Percentiles rank a stretch among this genome's conserved stretches.
Conservation (phyloP, 2,888 invertebrate species). For the Drosophila hawaiiensis region DNA sequence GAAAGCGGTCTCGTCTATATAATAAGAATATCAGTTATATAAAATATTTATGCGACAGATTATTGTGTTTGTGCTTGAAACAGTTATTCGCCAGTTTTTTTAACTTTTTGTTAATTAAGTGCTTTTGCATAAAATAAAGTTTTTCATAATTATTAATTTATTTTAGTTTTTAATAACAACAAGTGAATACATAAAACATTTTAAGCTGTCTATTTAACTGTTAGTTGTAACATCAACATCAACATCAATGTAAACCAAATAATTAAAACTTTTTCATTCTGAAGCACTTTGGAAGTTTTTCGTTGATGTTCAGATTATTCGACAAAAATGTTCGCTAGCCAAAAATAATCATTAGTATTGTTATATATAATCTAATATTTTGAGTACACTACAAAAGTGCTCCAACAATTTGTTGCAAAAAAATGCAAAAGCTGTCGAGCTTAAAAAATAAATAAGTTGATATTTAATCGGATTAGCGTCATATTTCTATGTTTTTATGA, state of each 20-base stretch:
- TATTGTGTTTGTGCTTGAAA: background rate
- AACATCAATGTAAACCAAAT: slow-evolving; percentile 1
- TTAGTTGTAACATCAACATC: background rate
- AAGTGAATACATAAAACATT: background rate
- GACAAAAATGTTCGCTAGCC: background rate
- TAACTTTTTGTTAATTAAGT: background rate
- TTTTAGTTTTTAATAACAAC: background rate
- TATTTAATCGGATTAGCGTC: background rate
- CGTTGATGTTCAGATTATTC: background rate
- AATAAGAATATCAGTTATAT: background rate
- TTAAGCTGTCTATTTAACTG: background rate
- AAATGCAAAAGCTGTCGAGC: background rate
- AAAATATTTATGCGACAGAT: background rate
- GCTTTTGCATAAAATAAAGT: background rate
- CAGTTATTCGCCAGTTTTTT: background rate
- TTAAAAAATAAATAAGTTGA: background rate
- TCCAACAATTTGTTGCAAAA: background rate
- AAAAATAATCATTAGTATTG: background rate
- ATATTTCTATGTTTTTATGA: background rate
- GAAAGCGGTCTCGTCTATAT: too few relatives aligned
- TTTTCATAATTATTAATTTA: background rate
- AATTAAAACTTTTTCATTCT: slow-evolving; percentile 8
- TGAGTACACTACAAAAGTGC: background rate
- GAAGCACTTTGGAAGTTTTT: background rate
- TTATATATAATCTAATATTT: background rate